Evolutionary conservation across 2,797 vertebrate genomes (phyloP).

Genomic region (Delichon dasypus): DNA sequence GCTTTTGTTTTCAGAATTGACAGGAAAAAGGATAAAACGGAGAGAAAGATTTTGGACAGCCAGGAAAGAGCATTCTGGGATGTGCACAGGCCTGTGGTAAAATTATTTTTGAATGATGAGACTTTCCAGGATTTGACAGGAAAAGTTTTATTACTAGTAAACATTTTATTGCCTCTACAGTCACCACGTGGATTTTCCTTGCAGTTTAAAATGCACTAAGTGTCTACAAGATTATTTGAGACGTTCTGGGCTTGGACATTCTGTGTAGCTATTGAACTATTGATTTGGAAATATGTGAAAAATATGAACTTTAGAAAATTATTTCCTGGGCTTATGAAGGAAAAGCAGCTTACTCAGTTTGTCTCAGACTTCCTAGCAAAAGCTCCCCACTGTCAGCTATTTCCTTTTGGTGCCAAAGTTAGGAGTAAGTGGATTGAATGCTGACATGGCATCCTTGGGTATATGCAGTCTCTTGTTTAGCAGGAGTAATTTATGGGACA

Average conservation of each 20-base stretch:
- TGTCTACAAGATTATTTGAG: not conserved
- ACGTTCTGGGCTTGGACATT: not conserved
- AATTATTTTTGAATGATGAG: conserved; percentile 38
- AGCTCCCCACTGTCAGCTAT: not conserved
- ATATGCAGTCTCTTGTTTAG: not conserved
- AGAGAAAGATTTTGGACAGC: conserved; percentile 96
- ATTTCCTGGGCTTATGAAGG: not conserved
- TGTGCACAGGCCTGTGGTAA: conserved; percentile 95
- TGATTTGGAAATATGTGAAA: not conserved
- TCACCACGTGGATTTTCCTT: not conserved
- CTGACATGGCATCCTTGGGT: not conserved
- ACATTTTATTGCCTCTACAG: not conserved
- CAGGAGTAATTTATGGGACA: not conserved
- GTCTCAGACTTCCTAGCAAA: not conserved
- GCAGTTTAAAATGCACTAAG: not conserved
- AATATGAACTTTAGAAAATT: not conserved
- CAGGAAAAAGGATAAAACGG: conserved; percentile 96
- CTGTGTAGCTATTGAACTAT: not conserved
- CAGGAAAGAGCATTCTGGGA: conserved; percentile 98
- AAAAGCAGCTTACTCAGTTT: not conserved
- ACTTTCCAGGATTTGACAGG: not conserved
- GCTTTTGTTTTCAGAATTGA: conserved; percentile 84
- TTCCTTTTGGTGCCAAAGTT: not conserved
- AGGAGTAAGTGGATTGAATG: not conserved
- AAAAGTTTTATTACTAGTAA: not conserved